phyloP scores from a whole-genome alignment of 2,888 invertebrate genomes.

The Pycnomerus fuliginosus region DNA sequence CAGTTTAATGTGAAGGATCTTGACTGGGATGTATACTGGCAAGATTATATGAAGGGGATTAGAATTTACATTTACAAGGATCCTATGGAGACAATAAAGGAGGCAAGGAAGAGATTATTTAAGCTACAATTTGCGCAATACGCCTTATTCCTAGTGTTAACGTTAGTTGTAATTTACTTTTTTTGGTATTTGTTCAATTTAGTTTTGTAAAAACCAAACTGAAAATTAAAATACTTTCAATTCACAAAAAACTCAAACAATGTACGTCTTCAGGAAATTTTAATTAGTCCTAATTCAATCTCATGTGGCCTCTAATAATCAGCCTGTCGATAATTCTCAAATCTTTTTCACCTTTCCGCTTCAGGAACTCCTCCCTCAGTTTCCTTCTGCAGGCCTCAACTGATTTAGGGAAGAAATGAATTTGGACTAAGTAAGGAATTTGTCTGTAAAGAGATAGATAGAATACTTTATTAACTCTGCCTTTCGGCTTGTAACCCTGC shows the following conservation, averaged over 20 bases:
- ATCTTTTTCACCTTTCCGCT: neutral
- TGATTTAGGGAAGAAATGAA: neutral
- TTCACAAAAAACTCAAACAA: no score
- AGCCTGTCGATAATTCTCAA: neutral
- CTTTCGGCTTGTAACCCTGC: no score
- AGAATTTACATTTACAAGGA: conserved; percentile 78
- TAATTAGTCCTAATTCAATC: no score
- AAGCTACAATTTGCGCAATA: conserved; percentile 22
- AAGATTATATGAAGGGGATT: conserved; percentile 70
- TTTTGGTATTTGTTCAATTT: neutral
- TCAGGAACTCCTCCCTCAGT: neutral
- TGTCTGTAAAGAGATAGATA: no score
- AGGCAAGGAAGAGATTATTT: conserved; percentile 59
- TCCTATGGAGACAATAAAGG: conserved; percentile 66
- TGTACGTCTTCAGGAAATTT: no score
- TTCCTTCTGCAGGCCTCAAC: neutral
- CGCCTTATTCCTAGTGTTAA: no score
- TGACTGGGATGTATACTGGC: conserved; percentile 72
- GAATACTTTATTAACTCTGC: no score
- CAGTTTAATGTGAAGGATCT: conserved; percentile 71
- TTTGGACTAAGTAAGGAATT: neutral
- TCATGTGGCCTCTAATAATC: neutral
- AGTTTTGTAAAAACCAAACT: no score
- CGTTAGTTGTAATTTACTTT: neutral
- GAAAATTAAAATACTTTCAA: no score